phyloP scores from a whole-genome alignment of 2,113 vertebrate species.

The Chamaetylas fuelleborni region DNA sequence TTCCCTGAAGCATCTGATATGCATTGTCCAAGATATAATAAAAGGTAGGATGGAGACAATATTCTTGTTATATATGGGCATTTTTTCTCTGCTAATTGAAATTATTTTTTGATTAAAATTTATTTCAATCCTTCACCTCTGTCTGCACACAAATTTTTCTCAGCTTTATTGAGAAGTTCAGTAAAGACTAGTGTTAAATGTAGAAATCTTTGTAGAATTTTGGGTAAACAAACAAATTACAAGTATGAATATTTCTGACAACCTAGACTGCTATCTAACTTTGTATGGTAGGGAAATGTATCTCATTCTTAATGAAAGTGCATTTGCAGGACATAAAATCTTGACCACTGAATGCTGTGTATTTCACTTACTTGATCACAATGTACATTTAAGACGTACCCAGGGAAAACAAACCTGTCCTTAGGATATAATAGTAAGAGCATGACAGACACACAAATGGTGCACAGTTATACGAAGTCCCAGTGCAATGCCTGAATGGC shows the following conservation, averaged over 20 bases:
- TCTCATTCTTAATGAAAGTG: neutral
- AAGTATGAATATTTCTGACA: neutral
- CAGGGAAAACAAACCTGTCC: neutral
- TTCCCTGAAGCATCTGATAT: neutral
- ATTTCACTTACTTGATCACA: neutral
- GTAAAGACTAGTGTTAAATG: neutral
- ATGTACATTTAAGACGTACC: neutral
- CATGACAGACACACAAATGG: neutral
- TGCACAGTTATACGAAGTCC: neutral
- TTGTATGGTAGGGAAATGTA: neutral
- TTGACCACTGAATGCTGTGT: neutral
- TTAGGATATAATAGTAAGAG: neutral
- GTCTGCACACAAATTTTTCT: neutral
- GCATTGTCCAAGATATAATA: neutral
- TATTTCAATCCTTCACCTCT: neutral
- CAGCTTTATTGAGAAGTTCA: neutral
- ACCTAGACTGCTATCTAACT: neutral
- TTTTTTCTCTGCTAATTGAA: neutral
- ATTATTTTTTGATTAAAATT: neutral
- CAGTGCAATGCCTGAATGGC: neutral
- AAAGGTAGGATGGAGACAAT: neutral
- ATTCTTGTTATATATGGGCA: neutral
- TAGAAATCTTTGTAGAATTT: neutral
- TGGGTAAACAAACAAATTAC: neutral
- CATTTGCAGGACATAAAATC: neutral